Conservation (phyloP, 2,113 vertebrate genomes). For the Silurus asotus region DNA sequence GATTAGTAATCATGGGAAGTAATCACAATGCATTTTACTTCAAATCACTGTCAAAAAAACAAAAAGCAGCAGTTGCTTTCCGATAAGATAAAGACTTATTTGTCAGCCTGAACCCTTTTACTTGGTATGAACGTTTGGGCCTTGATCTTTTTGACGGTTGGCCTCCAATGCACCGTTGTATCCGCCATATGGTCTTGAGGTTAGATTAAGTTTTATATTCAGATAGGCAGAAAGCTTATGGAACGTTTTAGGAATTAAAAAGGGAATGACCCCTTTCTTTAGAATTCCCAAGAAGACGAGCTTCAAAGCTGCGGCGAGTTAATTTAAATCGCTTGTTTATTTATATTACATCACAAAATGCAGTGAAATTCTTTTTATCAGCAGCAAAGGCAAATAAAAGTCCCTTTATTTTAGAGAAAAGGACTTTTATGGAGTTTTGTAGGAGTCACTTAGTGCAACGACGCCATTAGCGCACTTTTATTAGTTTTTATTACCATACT, state of each 20-base stretch:
- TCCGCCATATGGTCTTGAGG: background rate
- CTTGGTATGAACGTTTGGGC: conserved; percentile 3
- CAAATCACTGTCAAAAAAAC: conserved; percentile 54
- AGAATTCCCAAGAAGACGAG: background rate
- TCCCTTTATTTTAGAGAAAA: background rate
- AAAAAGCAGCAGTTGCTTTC: conserved; percentile 6
- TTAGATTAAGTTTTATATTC: background rate
- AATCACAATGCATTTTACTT: conserved; percentile 38
- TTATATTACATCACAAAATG: background rate
- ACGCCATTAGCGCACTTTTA: background rate
- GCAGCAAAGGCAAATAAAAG: background rate
- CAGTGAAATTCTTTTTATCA: background rate
- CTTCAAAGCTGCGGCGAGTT: background rate
- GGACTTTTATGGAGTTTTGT: background rate
- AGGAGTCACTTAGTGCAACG: background rate
- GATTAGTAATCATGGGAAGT: conserved; percentile 40
- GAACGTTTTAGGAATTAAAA: background rate
- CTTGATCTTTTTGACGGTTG: conserved; percentile 14
- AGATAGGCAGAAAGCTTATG: conserved; percentile 3
- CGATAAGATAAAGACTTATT: conserved; percentile 51
- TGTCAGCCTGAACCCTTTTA: conserved; percentile 33
- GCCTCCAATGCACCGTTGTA: background rate
- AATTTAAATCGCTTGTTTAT: background rate
- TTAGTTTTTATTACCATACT: background rate
- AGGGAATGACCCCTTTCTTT: background rate